These are phyloP conservation scores for Colletes collaris DNA, from an alignment of 2,888 invertebrate species.

Conservation along the genomic window DNA sequence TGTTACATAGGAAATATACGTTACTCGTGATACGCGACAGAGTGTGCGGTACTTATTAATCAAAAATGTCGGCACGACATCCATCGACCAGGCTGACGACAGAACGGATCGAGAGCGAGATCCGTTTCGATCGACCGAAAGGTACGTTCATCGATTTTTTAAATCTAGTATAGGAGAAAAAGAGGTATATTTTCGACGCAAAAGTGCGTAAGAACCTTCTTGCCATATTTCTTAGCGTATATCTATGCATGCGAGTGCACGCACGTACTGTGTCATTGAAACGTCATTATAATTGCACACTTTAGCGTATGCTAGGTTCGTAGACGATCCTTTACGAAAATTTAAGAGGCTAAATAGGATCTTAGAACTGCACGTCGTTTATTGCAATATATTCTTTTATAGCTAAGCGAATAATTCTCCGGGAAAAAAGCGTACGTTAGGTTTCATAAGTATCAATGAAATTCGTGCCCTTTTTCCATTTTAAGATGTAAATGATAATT, in stretches of 20 bases:
- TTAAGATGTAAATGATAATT: too few relatives aligned
- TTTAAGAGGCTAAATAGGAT: slow-evolving; percentile 45
- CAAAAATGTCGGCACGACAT: too few relatives aligned
- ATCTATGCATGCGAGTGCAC: slow-evolving; percentile 20
- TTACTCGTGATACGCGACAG: slow-evolving; percentile 20
- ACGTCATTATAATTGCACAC: slow-evolving; percentile 37
- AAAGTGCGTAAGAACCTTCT: slow-evolving; percentile 41
- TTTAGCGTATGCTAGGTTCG: background rate
- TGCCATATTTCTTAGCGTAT: slow-evolving; percentile 61
- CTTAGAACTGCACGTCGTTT: slow-evolving; percentile 11
- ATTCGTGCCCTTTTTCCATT: too few relatives aligned
- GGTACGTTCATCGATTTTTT: background rate
- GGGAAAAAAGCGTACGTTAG: too few relatives aligned
- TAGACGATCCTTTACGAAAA: slow-evolving; percentile 47
- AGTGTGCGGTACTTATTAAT: too few relatives aligned
- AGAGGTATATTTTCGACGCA: background rate
- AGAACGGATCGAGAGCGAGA: too few relatives aligned
- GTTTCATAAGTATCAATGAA: too few relatives aligned
- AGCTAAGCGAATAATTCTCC: background rate
- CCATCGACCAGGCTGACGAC: too few relatives aligned
- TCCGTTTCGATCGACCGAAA: background rate
- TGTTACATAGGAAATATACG: slow-evolving; percentile 44
- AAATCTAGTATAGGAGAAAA: background rate
- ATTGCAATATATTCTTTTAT: slow-evolving; percentile 31
- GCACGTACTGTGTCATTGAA: slow-evolving; percentile 14